Base-by-base conservation (phyloP, 2,797 vertebrate species). In the Botia almorhae region DNA sequence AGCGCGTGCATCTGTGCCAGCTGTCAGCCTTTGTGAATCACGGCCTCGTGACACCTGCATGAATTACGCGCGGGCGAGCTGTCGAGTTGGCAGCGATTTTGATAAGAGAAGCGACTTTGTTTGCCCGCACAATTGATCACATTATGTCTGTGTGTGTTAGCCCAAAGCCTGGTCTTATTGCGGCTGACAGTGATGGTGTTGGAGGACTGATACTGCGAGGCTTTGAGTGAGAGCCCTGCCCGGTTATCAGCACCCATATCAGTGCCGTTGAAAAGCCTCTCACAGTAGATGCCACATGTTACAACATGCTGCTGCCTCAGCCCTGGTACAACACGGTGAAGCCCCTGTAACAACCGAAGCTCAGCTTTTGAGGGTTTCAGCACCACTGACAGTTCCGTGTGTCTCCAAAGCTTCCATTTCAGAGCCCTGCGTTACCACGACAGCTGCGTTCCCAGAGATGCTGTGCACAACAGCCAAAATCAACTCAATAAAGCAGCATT, bases 101-200 rank as follows among this genome's bases (percentile, higher is more conserved):
- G 19, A 79, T 84, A 78, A 80, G 81, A 81, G 87, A 86, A 88
- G 80, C 60, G 73, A 85, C 81, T 83, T 86, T 85, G 82, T 88
- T 87, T 85, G 84, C 76, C 83, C 69, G 85, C 88, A 81, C 85
- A 90, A 85, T 87, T 89, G 87, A 90, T 88, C 82, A 87, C 85
- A 81, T 83, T 79, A 84, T 65, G 76, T 87, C 84, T 80, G 74
- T 82, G 82, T 84, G 84, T 82, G 84, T 90, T 88, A 85, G 79
- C 85, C 74, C 85, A 87, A 89, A 80, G 81, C 67, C 60, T 58
- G 55, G 58, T 53, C 84, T 79, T 85, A 87, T 81, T 85, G 87
- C 83, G 80, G 73, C 61, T 85, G 88, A 89, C 80, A 82, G 60
- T 84, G 87, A 89, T 78, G 83, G 74, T 79, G 77, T 70, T 61